Evolutionary conservation across 1,140 invertebrate species (phyloP).

Genomic region (Pogonognathellus flavescens): DNA sequence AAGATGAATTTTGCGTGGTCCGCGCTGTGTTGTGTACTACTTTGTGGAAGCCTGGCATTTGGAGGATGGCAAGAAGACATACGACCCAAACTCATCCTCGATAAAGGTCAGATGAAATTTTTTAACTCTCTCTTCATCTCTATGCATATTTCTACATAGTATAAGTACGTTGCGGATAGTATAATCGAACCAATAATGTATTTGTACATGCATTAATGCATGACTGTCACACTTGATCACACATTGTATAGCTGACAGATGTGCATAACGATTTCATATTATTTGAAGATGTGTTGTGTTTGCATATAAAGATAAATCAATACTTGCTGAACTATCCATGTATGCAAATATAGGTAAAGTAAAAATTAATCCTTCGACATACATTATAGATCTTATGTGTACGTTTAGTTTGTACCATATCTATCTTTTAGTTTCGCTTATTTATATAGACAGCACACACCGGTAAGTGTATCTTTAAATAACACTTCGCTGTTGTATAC

Average conservation of each 20-base stretch:
- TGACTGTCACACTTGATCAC: constrained; percentile 38
- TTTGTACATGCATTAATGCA: constrained; percentile 15
- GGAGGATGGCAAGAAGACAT: constrained; percentile 67
- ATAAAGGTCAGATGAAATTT: constrained; percentile 63
- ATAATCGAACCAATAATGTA: not conserved
- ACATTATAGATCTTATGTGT: no score
- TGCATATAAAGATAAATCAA: no score
- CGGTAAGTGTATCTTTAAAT: no score
- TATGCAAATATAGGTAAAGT: no score
- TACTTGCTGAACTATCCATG: no score
- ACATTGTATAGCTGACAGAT: constrained; percentile 4
- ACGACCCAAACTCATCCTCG: constrained; percentile 62
- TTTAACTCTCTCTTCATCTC: constrained; percentile 4
- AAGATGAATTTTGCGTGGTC: constrained; percentile 40
- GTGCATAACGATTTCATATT: not conserved
- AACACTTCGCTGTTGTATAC: no score
- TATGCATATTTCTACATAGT: not conserved
- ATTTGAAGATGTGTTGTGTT: no score
- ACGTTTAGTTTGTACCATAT: no score
- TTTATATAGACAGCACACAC: no score
- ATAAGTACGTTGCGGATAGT: not conserved
- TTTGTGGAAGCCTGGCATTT: constrained; percentile 55
- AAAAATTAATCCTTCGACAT: no score
- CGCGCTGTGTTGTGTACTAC: constrained; percentile 41
- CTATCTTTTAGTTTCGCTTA: no score